Base-by-base conservation (phyloP, 2,888 invertebrate species). In the Caenorhabditis sp. region DNA sequence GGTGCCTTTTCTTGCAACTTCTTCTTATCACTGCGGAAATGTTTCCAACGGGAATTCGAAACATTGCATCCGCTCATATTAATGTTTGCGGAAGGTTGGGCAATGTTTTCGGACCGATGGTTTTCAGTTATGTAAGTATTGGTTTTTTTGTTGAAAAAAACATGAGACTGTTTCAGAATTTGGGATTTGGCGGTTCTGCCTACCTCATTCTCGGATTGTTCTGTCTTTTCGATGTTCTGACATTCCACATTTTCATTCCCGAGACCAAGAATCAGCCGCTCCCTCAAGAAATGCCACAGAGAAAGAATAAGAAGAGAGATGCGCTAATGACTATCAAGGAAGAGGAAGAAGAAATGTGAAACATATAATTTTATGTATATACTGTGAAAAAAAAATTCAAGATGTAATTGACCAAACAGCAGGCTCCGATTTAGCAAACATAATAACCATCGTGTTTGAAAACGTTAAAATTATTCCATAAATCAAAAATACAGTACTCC, bases 31-130 rank as follows among this genome's bases (percentile, higher is more conserved):
- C 75, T 0, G 77, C 80, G 0, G 81, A 82, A 67, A 65, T 78
- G 60, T 82, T 82, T 62, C 80, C 81, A 37, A 82, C 81, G 1
- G 77, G 75, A 17, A 72, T 82, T 43, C 60, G 81, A 51, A 78
- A 78, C 36, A 59, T 79, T 5, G 81, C 81, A 6, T 71, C 73
- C 17, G 78, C 80, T 0, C 73, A 82, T 69, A 69, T 75, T 1
- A 80, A 79, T 63, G 80, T 82, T 12, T 74, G 69, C 54, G 81
- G 81, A 19, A 59, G 81, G 58, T 50, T 82, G 23, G 81, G 80
- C 14, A 82, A 77, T 59, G 75, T 80, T 3, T 66, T 80, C 23
- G 79, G 81, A 37, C 81, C 81, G 0, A 69, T 78, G 66, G 72
- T 80, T 36, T 80, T 82, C 72, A 73, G 66, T 51, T 62, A 78